phyloP scores from a whole-genome alignment of 2,888 invertebrate species.

The Nomada goodeniana region DNA sequence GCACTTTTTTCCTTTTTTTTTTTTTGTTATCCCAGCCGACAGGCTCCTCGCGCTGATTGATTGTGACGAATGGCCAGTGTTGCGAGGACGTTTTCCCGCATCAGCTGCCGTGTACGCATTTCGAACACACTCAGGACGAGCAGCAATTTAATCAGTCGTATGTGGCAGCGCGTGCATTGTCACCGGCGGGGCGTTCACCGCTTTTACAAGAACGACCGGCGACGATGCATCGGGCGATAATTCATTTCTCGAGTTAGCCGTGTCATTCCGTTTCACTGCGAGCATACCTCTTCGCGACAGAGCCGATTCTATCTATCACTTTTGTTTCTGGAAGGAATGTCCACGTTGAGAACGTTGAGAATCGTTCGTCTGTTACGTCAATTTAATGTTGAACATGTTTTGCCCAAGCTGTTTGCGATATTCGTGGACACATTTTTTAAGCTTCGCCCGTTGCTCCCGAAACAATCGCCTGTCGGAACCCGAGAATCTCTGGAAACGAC shows the following conservation, averaged over 20 bases:
- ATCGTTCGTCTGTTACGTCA: too few species aligned
- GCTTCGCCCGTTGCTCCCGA: background rate
- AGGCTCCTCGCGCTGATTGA: conserved; percentile 68
- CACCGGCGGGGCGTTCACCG: conserved; percentile 21
- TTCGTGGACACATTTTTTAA: too few species aligned
- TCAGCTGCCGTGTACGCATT: conserved; percentile 58
- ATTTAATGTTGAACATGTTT: background rate
- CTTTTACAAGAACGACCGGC: conserved; percentile 38
- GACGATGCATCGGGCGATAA: conserved; percentile 28
- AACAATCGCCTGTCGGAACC: conserved; percentile 10
- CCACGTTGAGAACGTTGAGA: too few species aligned
- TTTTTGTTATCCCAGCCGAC: conserved; percentile 42
- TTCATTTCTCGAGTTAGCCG: conserved; percentile 29
- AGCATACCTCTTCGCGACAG: background rate
- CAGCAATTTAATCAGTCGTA: conserved; percentile 70
- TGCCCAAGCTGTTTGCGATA: background rate
- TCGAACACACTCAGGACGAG: conserved; percentile 53
- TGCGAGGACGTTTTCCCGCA: conserved; percentile 64
- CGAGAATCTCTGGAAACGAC: conserved; percentile 25
- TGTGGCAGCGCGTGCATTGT: conserved; percentile 41
- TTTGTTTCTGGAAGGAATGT: background rate
- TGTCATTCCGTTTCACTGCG: conserved; percentile 4
- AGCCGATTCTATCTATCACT: background rate
- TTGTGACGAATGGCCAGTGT: conserved; percentile 70
- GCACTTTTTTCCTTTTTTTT: background rate